Evolutionary conservation across 2,888 invertebrate genomes (phyloP).

Genomic region (Melipona bicolor): DNA sequence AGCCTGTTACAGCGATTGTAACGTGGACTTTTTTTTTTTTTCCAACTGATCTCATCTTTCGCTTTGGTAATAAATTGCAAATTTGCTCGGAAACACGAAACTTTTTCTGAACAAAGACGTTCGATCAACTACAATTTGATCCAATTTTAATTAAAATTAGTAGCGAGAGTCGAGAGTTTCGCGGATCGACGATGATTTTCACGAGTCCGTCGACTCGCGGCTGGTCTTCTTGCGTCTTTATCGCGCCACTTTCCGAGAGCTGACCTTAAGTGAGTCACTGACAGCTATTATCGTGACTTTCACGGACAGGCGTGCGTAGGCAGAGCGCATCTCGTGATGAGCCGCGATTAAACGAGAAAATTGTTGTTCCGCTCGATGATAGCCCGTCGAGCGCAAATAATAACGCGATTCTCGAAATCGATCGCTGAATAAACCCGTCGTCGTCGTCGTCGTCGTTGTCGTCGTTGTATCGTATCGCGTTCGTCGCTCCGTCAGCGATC

Average conservation of each 20-base stretch:
- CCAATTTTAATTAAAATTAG: too few relatives aligned
- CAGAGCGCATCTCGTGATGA: conserved; percentile 67
- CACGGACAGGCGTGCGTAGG: conserved; percentile 65
- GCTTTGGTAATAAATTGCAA: too few relatives aligned
- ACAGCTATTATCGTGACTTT: conserved; percentile 67
- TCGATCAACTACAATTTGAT: too few relatives aligned
- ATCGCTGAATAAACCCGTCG: conserved; percentile 26
- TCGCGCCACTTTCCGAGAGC: conserved; percentile 57
- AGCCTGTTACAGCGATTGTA: neutral
- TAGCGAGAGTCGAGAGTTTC: neutral
- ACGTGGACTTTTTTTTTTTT: too few relatives aligned
- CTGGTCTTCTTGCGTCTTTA: conserved; percentile 57
- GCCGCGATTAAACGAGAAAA: conserved; percentile 68
- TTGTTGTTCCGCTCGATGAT: conserved; percentile 64
- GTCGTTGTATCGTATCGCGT: conserved; percentile 12
- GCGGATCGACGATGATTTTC: conserved; percentile 66
- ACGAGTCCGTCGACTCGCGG: conserved; percentile 71
- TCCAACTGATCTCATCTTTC: too few relatives aligned
- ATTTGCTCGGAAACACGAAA: too few relatives aligned
- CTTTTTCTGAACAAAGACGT: too few relatives aligned
- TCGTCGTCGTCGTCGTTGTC: neutral
- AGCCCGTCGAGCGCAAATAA: conserved; percentile 60
- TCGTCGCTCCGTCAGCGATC: conserved; percentile 23
- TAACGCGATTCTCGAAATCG: conserved; percentile 51
- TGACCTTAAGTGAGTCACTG: conserved; percentile 70